phyloP scores from a whole-genome alignment of 1,140 invertebrate genomes.

The Samia ricini region DNA sequence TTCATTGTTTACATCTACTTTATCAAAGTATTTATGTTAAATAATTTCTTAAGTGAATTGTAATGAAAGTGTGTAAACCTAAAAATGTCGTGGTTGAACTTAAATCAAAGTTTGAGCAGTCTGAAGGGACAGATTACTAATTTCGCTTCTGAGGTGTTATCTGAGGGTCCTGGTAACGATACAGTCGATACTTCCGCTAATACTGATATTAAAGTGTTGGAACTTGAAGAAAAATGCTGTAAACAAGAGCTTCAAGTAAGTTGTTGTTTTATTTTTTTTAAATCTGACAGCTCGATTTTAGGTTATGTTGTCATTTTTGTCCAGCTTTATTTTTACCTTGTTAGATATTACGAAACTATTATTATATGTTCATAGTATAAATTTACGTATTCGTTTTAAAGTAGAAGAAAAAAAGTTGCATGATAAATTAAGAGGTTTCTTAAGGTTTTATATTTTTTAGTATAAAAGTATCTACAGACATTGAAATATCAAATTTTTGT shows the following conservation, averaged over 20 bases:
- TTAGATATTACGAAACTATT: background rate
- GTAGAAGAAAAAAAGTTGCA: too few species aligned
- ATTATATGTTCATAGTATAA: background rate
- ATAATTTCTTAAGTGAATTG: slow-evolving; percentile 50
- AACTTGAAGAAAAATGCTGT: slow-evolving; percentile 80
- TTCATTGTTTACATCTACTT: slow-evolving; percentile 65
- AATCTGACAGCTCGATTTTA: slow-evolving; percentile 49
- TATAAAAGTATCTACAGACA: too few species aligned
- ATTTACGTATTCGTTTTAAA: background rate
- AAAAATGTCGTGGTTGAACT: slow-evolving; percentile 88
- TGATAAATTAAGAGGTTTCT: too few species aligned
- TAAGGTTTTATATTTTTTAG: too few species aligned
- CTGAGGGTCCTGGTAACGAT: slow-evolving; percentile 79
- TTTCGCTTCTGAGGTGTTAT: slow-evolving; percentile 85
- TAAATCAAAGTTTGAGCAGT: slow-evolving; percentile 84
- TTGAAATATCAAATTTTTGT: too few species aligned
- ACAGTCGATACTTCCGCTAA: slow-evolving; percentile 66
- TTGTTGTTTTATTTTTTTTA: slow-evolving; percentile 36
- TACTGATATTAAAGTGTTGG: slow-evolving; percentile 72
- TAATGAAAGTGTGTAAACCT: slow-evolving; percentile 26
- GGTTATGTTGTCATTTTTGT: slow-evolving; percentile 56
- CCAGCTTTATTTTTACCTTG: background rate
- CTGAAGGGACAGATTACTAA: slow-evolving; percentile 87
- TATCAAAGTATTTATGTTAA: slow-evolving; percentile 36
- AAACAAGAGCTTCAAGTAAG: slow-evolving; percentile 82